These are phyloP conservation scores for Mionectes macconnelli DNA, from an alignment of 2,113 vertebrate species.

Conservation along the genomic window DNA sequence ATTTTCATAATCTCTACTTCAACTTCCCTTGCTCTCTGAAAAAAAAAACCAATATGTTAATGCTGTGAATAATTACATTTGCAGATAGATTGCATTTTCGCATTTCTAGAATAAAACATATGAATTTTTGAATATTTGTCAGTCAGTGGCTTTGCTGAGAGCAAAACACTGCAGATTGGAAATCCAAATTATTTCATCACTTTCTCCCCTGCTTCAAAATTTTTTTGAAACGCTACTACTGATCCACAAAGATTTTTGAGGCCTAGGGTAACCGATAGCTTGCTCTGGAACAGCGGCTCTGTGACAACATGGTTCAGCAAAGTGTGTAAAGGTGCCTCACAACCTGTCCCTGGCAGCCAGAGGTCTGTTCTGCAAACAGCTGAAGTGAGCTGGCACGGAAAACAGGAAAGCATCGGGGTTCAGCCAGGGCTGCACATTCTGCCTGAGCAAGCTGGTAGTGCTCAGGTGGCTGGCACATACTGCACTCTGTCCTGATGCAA, in stretches of 20 bases:
- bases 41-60: background rate
- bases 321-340: background rate
- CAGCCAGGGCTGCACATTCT: background rate
- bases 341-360: fast-evolving
- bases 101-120: background rate
- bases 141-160: background rate
- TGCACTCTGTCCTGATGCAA: background rate
- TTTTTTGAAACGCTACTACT: background rate
- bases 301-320: background rate
- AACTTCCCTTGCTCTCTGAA: background rate
- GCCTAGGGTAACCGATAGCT: background rate
- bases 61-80: background rate
- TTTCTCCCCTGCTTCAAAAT: background rate
- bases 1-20: background rate
- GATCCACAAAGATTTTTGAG: background rate
- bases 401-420: background rate
- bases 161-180: background rate
- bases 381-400: fast-evolving
- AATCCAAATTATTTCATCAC: background rate
- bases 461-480: background rate
- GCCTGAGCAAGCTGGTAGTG: background rate
- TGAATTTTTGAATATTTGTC: background rate
- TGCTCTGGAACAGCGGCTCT: background rate
- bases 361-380: background rate
- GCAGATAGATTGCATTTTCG: background rate